Evolutionary conservation across 2,888 invertebrate species (phyloP).

Genomic region (Drosophila yooni): DNA sequence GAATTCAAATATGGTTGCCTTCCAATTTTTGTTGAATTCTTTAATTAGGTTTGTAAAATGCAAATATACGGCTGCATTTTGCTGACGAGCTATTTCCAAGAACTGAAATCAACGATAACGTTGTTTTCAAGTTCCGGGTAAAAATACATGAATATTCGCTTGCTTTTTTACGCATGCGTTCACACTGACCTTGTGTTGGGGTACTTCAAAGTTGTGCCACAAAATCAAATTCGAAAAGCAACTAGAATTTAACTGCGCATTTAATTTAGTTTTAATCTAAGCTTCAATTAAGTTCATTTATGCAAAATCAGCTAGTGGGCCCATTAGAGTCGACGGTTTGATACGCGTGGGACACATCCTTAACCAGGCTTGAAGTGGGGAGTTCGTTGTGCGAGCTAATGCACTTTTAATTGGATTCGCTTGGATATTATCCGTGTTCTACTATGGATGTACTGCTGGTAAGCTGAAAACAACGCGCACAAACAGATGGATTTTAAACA

Average conservation of each 20-base stretch:
- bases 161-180: neutral
- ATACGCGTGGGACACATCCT: neutral
- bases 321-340: neutral
- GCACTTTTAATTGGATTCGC: conserved; percentile 62
- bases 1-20: neutral
- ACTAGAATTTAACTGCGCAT: neutral
- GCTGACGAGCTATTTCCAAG: too few relatives aligned
- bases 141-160: too few relatives aligned
- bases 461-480: neutral
- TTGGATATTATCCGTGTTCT: neutral
- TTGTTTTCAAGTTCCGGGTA: too few relatives aligned
- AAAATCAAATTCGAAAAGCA: neutral
- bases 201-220: neutral
- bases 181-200: neutral
- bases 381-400: conserved; percentile 37
- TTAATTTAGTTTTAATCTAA: neutral
- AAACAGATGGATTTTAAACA: neutral
- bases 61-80: neutral
- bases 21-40: neutral
- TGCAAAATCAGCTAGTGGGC: neutral
- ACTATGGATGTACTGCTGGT: neutral
- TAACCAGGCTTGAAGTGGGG: neutral
- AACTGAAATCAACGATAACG: too few relatives aligned
- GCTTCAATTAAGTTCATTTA: neutral
- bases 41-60: neutral